A percentile compares a stretch with the other conserved stretches of the same genome.
phyloP scores from a whole-genome alignment of 2,797 vertebrate species.

The Gallirallus australis region DNA sequence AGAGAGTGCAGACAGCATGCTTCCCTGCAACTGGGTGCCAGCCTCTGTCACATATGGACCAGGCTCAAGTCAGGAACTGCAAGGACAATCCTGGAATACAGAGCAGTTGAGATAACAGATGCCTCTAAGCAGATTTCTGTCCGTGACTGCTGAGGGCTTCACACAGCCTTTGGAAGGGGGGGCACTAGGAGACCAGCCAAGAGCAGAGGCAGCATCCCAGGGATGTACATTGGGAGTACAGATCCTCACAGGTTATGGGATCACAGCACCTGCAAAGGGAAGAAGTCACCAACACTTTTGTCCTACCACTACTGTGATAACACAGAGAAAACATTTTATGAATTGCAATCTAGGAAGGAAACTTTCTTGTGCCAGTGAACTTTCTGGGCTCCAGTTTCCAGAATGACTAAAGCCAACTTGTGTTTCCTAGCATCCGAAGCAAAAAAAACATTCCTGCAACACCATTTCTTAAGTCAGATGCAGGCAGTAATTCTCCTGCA shows the following conservation, averaged over 20 bases:
- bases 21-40: not conserved
- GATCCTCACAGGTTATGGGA: not conserved
- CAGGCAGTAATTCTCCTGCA: not conserved
- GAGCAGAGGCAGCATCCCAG: not conserved
- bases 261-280: not conserved
- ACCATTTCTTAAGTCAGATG: not conserved
- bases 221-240: rapidly evolving
- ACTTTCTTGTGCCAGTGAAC: not conserved
- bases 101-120: not conserved
- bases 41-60: not conserved
- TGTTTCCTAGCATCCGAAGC: not conserved
- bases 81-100: not conserved
- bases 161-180: not conserved
- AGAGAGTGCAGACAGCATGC: not conserved
- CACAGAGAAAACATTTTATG: not conserved
- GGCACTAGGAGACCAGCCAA: not conserved
- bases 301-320: not conserved
- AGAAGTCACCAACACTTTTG: not conserved
- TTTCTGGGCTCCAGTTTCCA: not conserved
- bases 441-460: not conserved
- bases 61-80: not conserved
- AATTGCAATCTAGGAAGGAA: not conserved
- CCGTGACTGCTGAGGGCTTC: not conserved
- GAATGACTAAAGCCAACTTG: not conserved
- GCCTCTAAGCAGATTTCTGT: not conserved